Percentiles rank a stretch among this genome's conserved stretches.
Conservation (phyloP, 2,888 invertebrate genomes). For the Axea sp. region DNA sequence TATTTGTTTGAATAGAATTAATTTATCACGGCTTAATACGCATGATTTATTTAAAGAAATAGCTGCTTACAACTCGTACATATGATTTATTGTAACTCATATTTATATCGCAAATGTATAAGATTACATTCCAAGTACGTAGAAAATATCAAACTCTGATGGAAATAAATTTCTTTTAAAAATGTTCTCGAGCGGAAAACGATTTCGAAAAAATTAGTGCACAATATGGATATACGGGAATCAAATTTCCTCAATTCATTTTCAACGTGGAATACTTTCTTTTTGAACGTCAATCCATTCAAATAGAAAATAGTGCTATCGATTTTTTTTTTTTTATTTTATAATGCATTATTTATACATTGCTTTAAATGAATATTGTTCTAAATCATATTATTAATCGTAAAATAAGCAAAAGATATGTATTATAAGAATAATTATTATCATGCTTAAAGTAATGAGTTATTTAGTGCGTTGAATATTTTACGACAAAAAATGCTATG, state of each 20-base stretch:
- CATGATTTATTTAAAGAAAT: slow-evolving; percentile 16
- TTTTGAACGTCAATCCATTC: not conserved
- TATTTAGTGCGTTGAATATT: too few relatives aligned
- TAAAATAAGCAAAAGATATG: too few relatives aligned
- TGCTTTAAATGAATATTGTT: too few relatives aligned
- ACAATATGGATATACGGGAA: not conserved
- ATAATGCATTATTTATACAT: not conserved
- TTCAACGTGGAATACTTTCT: not conserved
- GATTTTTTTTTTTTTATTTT: slow-evolving; percentile 7
- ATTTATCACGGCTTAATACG: not conserved
- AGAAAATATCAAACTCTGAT: slow-evolving; percentile 4
- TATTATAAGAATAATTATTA: too few relatives aligned
- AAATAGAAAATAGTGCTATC: not conserved
- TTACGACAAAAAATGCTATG: too few relatives aligned
- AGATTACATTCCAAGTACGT: slow-evolving; percentile 23
- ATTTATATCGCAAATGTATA: slow-evolving; percentile 2
- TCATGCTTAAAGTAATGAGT: too few relatives aligned
- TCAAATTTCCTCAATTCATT: slow-evolving; percentile 3
- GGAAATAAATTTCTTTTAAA: slow-evolving; percentile 17
- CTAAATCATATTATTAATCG: too few relatives aligned
- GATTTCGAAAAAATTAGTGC: slow-evolving; percentile 21
- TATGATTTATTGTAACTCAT: slow-evolving; percentile 2
- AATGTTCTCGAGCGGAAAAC: slow-evolving; percentile 5
- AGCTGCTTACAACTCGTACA: slow-evolving; percentile 1
- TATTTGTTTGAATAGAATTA: slow-evolving; percentile 17